Evolutionary conservation across 2,888 invertebrate genomes (phyloP).

Genomic region (Neria commutata): DNA sequence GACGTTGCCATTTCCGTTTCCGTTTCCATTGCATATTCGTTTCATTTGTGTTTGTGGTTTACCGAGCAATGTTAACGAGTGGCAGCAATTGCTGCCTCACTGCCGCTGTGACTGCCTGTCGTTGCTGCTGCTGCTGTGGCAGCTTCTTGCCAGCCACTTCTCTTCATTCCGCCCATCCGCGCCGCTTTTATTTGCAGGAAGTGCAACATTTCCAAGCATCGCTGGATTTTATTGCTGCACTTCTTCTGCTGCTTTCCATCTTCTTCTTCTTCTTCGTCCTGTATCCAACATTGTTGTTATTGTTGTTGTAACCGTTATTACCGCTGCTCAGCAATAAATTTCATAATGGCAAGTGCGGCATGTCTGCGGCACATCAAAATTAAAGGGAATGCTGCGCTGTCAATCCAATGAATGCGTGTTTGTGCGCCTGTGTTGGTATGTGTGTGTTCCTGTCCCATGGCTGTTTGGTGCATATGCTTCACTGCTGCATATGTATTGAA

Average conservation of each 20-base stretch:
- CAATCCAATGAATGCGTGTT: too few species aligned
- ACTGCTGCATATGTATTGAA: too few species aligned
- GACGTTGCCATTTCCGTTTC: conserved; percentile 12
- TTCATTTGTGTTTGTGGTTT: conserved; percentile 27
- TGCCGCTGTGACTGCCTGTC: too few species aligned
- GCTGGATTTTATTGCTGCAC: not conserved
- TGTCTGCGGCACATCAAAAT: not conserved
- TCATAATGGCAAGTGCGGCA: not conserved
- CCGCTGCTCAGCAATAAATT: not conserved
- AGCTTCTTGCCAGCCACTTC: too few species aligned
- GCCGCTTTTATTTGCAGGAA: not conserved
- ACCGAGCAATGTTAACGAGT: conserved; percentile 10
- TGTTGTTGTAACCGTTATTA: not conserved
- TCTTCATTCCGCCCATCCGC: too few species aligned
- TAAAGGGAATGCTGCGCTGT: too few species aligned
- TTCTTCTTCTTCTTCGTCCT: too few species aligned
- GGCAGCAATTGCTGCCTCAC: not conserved
- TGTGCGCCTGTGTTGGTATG: too few species aligned
- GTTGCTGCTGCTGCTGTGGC: not conserved
- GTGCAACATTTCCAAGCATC: not conserved
- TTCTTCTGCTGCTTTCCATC: not conserved
- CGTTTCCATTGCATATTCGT: conserved; percentile 19
- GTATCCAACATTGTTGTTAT: too few species aligned
- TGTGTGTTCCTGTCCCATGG: too few species aligned
- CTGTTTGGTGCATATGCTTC: too few species aligned